These are phyloP conservation scores for Aurelia aurita complex sp. Pacific DNA, from an alignment of 30 jellyfish, hydroid and myxozoan species.

Conservation along the genomic window DNA sequence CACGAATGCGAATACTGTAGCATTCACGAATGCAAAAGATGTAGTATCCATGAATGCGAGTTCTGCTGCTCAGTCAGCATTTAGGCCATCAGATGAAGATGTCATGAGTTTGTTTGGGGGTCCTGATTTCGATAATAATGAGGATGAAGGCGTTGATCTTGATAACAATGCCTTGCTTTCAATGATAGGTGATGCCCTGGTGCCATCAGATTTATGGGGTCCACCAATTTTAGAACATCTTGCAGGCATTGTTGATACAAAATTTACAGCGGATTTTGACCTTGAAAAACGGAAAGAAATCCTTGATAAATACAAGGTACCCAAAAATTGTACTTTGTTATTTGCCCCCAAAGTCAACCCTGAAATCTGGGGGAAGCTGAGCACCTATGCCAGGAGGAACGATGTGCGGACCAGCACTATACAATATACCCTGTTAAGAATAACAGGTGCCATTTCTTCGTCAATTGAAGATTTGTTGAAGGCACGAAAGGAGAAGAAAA, in stretches of 20 bases:
- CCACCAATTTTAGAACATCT: slow-evolving; percentile 16
- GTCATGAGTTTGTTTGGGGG: slow-evolving; percentile 15
- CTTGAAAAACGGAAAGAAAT: too few species aligned
- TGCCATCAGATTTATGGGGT: background rate
- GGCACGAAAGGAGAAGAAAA: background rate
- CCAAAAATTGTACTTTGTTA: background rate
- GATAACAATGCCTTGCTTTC: slow-evolving; percentile 37
- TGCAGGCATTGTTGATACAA: slow-evolving; percentile 4
- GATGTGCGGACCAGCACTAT: background rate
- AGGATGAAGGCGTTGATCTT: slow-evolving; percentile 17
- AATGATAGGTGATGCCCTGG: slow-evolving; percentile 21
- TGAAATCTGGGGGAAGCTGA: slow-evolving; percentile 5
- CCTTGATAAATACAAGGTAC: slow-evolving; percentile 2
- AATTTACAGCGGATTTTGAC: too few species aligned
- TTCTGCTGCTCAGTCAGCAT: slow-evolving; percentile 33
- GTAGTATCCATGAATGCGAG: slow-evolving; percentile 23
- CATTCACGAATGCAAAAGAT: too few species aligned
- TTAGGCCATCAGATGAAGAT: slow-evolving; percentile 26
- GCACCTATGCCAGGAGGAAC: background rate
- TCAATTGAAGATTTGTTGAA: slow-evolving; percentile 32
- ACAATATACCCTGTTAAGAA: slow-evolving; percentile 19
- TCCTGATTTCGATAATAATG: slow-evolving; percentile 10
- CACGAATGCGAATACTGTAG: too few species aligned
- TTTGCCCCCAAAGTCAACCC: slow-evolving; percentile 37
- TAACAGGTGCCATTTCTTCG: slow-evolving; percentile 34